A percentile compares a stretch with the other conserved stretches of the same genome.
phyloP scores from a whole-genome alignment of 2,113 vertebrate species.

The Origma solitaria region DNA sequence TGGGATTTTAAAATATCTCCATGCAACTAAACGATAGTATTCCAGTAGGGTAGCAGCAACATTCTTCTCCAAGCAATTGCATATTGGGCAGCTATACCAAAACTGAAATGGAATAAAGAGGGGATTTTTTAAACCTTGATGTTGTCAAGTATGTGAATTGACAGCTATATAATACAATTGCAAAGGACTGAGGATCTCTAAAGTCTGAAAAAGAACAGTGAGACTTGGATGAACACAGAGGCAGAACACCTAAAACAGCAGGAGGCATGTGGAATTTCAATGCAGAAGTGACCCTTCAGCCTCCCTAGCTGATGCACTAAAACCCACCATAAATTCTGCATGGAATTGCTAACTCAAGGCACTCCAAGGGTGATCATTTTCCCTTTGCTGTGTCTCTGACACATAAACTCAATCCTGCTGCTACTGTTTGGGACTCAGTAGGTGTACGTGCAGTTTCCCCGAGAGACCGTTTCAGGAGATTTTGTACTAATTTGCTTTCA shows the following conservation, averaged over 20 bases:
- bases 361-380: background rate
- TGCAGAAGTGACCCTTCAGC: background rate
- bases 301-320: background rate
- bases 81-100: background rate
- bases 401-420: background rate
- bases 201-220: background rate
- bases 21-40: fast-evolving
- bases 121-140: background rate
- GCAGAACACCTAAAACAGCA: background rate
- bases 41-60: background rate
- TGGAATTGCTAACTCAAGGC: background rate
- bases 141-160: background rate
- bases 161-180: background rate
- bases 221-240: background rate
- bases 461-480: background rate
- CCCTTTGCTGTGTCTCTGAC: background rate
- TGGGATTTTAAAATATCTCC: background rate
- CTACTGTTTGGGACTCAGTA: background rate
- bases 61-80: background rate
- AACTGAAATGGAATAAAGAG: background rate
- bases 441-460: background rate
- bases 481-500: background rate
- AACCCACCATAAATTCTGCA: background rate
- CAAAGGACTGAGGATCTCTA: background rate
- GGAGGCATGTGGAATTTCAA: background rate